Base-by-base conservation (phyloP, 2,113 vertebrate species). In the Sander lucioperca region DNA sequence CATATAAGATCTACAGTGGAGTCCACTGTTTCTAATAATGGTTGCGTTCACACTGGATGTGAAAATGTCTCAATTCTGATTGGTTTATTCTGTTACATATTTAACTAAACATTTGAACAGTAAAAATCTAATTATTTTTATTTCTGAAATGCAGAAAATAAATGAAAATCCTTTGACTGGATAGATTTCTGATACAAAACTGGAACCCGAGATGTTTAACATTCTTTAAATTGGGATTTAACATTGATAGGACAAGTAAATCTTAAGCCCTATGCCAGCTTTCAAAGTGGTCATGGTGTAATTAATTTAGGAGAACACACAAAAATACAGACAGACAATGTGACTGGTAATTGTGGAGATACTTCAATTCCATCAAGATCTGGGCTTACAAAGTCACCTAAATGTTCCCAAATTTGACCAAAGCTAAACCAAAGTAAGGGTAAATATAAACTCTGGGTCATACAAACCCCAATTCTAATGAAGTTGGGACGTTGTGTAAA, bases 11-110 rank as follows among this genome's bases (percentile, higher is more conserved):
- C 72, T 47, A 50, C 57, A 47, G 70, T 48, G 53, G 21, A 85
- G 69, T 77, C 74, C 13, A 62, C 74, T 76, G 58, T 74, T 88
- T 66, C 53, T 23, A 81, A 30, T 51, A 25, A 74, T 10, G 27
- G 53, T 30, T 39, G 33, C 30, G 67, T 67, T 77, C 54, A 56
- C 54, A 75, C 69, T 56, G 73, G n/a, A 14, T 27, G n/a, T 45
- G 11, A 61, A 78, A 72, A 50, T 11, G 5, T 74, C 53, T 58
- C 30, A 30, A 3, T 61, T 64, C 18, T 33, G n/a, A 15, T 56
- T 80, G 54, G n/a, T 73, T 45, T 45, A 43, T 66, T 62, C 19
- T 13, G 1, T 13, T 14, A 58, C 9, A 47, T 23, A 11, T 15
- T 15, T 13, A 4, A 14, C 39, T 3, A 43, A 43, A 43, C 2